Base-by-base conservation (phyloP, 1,140 invertebrate genomes). In the Hyposmocoma kahamanoa region DNA sequence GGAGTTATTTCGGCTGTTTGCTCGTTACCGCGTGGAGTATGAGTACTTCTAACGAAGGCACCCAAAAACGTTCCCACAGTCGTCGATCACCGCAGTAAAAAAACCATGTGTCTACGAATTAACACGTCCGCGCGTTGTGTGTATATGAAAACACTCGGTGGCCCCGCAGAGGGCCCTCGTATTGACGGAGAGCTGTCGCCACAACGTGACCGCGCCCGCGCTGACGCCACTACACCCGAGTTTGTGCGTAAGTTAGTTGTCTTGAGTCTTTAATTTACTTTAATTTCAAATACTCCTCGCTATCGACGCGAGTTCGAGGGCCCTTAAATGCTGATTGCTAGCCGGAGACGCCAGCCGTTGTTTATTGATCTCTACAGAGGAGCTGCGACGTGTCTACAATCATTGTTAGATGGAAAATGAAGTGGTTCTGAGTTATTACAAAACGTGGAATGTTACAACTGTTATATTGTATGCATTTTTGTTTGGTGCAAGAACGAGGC, bases 51-150 rank as follows among this genome's bases (percentile, higher is more conserved):
- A 72, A 81, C 71, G 73, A 74, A 80, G 67, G 70, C 78, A 75
- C 67, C 75, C 61, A 69, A 70, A 77, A 81, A 69, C 68, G 66
- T 85, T 85, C 82, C 82, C 82, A 85, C 82, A 84, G 77, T 80
- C 78, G 69, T 77, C 80, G 71, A 84, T 80, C 72, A 75, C 72
- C 50, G 67, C 66, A 54, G 72, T 67, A 81, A 82, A 79, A 83
- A 84, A 73, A 76, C 72, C 66, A 69, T 76, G 72, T 82, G 67
- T 79, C 82, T 82, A 83, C 67, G 77, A 85, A 85, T 85, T 85
- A 85, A 85, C 82, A 85, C 79, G 78, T 85, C 78, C 61, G 67
- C 52, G 64, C 72, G 63, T 67, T 75, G 72, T 75, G 69, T 76
- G 71, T 83, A 74, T 85, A 85, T 68, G 72, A 83, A 83, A 85